phyloP scores from a whole-genome alignment of 2,888 invertebrate species.

The Leptinotarsa juncta region DNA sequence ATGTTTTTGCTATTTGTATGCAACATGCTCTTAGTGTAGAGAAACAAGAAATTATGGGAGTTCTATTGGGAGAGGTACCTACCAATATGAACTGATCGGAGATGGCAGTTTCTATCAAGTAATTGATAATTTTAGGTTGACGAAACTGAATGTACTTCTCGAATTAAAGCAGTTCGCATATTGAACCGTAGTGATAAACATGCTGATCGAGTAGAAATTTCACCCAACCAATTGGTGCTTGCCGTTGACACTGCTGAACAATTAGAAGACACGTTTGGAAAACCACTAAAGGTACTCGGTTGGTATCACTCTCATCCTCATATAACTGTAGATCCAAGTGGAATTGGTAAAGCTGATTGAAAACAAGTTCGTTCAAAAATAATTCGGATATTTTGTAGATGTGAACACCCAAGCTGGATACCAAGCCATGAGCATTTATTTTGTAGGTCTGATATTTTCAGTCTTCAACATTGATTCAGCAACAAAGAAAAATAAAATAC shows the following conservation, averaged over 20 bases:
- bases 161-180: constrained; percentile 81
- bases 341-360: constrained; percentile 75
- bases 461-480: constrained; percentile 78
- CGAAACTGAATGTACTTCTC: constrained; percentile 71
- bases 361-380: background rate
- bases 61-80: constrained; percentile 81
- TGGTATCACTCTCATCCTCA: constrained; percentile 94
- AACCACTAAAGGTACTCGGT: constrained; percentile 81
- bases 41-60: constrained; percentile 89
- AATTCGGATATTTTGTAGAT: constrained; percentile 69
- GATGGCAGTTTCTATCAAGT: background rate
- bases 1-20: constrained; percentile 82
- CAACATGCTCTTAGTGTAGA: constrained; percentile 88
- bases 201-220: constrained; percentile 87
- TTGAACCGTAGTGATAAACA: constrained; percentile 83
- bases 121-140: constrained; percentile 67
- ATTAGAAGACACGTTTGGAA: constrained; percentile 72
- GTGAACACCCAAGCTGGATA: constrained; percentile 83
- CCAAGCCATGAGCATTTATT: constrained; percentile 83
- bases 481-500: constrained; percentile 74
- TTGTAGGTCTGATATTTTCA: constrained; percentile 88
- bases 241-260: constrained; percentile 76
- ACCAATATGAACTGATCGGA: constrained; percentile 6
- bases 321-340: constrained; percentile 89
- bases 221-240: constrained; percentile 81